Conservation (phyloP, 2,888 invertebrate genomes). For the Chrysolina americana region DNA sequence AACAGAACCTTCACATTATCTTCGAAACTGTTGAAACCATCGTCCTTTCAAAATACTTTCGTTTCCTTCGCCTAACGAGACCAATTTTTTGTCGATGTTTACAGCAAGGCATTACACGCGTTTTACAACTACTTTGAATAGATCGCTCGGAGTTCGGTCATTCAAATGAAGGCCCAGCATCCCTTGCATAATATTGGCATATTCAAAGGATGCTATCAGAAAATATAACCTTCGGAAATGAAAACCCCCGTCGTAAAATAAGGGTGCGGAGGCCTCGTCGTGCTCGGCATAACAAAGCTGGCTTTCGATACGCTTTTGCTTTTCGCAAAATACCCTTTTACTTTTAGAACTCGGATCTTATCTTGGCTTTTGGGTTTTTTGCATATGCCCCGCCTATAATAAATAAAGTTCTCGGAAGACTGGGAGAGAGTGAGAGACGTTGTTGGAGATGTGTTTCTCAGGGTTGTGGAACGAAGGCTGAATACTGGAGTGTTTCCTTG, state of each 20-base stretch:
- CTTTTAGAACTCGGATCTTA: constrained; percentile 61
- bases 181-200: constrained; percentile 65
- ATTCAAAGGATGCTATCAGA: constrained; percentile 64
- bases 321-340: constrained; percentile 66
- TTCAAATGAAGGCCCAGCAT: constrained; percentile 45
- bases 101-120: constrained; percentile 42
- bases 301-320: constrained; percentile 66
- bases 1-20: too few relatives aligned
- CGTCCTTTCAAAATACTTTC: neutral
- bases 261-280: constrained; percentile 58
- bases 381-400: constrained; percentile 53
- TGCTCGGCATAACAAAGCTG: constrained; percentile 64
- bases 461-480: neutral
- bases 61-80: neutral
- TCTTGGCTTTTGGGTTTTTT: constrained; percentile 55
- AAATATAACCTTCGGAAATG: constrained; percentile 67
- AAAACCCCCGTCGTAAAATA: constrained; percentile 65
- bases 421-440: constrained; percentile 29
- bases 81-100: constrained; percentile 31
- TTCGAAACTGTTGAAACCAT: too few relatives aligned
- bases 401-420: constrained; percentile 47
- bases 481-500: too few relatives aligned
- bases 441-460: neutral
- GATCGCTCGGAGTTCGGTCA: constrained; percentile 36
- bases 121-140: constrained; percentile 42